A percentile compares a stretch with the other conserved stretches of the same genome.
Evolutionary conservation across 2,888 invertebrate species (phyloP).

Genomic region (Dryadula phaetusa): DNA sequence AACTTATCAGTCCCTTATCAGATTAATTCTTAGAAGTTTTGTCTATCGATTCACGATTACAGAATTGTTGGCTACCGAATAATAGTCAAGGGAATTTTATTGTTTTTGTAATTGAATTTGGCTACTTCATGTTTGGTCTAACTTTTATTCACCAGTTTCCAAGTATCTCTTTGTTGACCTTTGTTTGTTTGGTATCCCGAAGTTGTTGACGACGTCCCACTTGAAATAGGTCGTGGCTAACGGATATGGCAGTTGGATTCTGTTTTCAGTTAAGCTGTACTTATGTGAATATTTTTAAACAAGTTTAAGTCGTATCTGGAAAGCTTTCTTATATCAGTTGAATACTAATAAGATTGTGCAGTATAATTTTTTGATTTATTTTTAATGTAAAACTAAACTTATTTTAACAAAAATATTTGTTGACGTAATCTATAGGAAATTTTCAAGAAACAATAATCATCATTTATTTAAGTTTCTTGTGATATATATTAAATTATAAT

Average conservation of each 20-base stretch:
- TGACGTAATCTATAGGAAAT: too few relatives aligned
- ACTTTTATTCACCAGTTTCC: slow-evolving; percentile 30
- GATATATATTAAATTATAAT: too few relatives aligned
- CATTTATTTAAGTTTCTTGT: too few relatives aligned
- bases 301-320: slow-evolving; percentile 7
- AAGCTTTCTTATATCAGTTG: slow-evolving; percentile 5
- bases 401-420: too few relatives aligned
- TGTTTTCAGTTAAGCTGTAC: slow-evolving; percentile 24
- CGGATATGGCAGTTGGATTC: slow-evolving; percentile 38
- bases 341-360: neutral
- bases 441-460: too few relatives aligned
- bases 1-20: slow-evolving; percentile 28
- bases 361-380: too few relatives aligned
- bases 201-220: slow-evolving; percentile 34
- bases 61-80: slow-evolving; percentile 54
- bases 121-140: slow-evolving; percentile 30
- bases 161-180: slow-evolving; percentile 41
- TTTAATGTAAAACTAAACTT: too few relatives aligned
- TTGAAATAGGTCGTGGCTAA: slow-evolving; percentile 30
- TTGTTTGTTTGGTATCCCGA: slow-evolving; percentile 40
- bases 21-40: slow-evolving; percentile 36
- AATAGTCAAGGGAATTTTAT: slow-evolving; percentile 65
- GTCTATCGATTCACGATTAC: slow-evolving; percentile 34
- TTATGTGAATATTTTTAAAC: slow-evolving; percentile 1
- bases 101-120: slow-evolving; percentile 60